Evolutionary conservation across 2,888 invertebrate genomes (phyloP), one percentile per base, ranked within the genome.

Genomic region (Pammene fasciana): DNA sequence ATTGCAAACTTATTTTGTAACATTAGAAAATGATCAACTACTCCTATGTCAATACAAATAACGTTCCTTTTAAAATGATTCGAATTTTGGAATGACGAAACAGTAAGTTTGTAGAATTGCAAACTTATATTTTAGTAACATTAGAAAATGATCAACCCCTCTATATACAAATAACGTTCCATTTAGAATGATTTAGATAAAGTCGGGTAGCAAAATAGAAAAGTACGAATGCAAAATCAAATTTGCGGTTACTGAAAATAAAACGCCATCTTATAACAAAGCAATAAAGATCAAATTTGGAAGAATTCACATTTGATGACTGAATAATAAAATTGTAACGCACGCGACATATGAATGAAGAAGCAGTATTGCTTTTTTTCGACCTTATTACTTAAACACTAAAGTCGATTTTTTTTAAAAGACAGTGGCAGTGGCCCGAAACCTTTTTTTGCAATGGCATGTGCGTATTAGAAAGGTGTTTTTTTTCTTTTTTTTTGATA

Each of bases 391-490:
- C 6, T 3, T n/a, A 0, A 0, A 1, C 0, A 0, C 5, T 50
- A 26, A 6, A 45, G 34, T 18, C 7, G 5, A 52, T 13, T 26
- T 64, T 45, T 0, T 9, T 8, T 43, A 34, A n/a, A 18, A 43
- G 16, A 36, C 64, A 65, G 68, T 43, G 52, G 64, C 64, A 65
- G 68, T 43, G 52, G 64, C 14, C 16, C 52, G 38, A 2, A 68
- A 68, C 68, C 45, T 65, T 70, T 62, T 68, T 65, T 70, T 70
- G 68, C 65, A 38, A 55, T 65, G 60, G 59, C 71, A 62, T 61
- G 57, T 68, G 65, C 62, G 60, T 70, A 68, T 70, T 74, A 74
- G 72, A 74, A 75, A 73, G 73, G 71, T 65, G 70, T 18, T 50
- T 43, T 72, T 73, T 72, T 71, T 26, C 61, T 72, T 73, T 70